These are phyloP conservation scores for Polymixis flavicincta DNA, from an alignment of 2,888 invertebrate species.

Conservation along the genomic window DNA sequence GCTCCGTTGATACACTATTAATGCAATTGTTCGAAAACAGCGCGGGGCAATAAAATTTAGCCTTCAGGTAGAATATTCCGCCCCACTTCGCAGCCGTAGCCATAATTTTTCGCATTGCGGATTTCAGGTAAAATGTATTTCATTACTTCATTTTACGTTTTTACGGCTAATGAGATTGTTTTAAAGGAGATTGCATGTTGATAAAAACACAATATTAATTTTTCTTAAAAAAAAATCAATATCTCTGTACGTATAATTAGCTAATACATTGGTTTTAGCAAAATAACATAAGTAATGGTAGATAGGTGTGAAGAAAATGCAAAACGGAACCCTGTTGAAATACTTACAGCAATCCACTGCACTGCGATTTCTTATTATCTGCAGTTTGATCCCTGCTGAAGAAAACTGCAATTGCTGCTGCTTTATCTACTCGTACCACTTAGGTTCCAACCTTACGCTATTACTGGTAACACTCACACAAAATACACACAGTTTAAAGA, in stretches of 20 bases:
- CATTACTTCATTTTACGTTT: slow-evolving; percentile 72
- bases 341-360: slow-evolving; percentile 38
- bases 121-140: slow-evolving; percentile 80
- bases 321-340: slow-evolving; percentile 27
- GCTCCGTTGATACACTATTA: slow-evolving; percentile 89
- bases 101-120: slow-evolving; percentile 90
- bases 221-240: slow-evolving; percentile 6
- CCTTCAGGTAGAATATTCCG: slow-evolving; percentile 87
- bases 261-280: neutral
- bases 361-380: slow-evolving; percentile 4
- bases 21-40: slow-evolving; percentile 90
- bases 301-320: neutral
- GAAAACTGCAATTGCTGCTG: neutral
- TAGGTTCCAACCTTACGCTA: neutral
- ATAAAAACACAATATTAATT: slow-evolving; percentile 3
- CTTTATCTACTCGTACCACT: too few relatives aligned
- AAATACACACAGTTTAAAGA: too few relatives aligned
- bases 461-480: neutral
- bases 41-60: slow-evolving; percentile 87
- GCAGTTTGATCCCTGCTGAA: neutral
- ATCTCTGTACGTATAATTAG: neutral
- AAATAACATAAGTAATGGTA: neutral
- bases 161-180: slow-evolving; percentile 72
- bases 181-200: slow-evolving; percentile 55
- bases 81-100: slow-evolving; percentile 83